Conservation (phyloP, 2,797 vertebrate genomes). For the Fratercula arctica region DNA sequence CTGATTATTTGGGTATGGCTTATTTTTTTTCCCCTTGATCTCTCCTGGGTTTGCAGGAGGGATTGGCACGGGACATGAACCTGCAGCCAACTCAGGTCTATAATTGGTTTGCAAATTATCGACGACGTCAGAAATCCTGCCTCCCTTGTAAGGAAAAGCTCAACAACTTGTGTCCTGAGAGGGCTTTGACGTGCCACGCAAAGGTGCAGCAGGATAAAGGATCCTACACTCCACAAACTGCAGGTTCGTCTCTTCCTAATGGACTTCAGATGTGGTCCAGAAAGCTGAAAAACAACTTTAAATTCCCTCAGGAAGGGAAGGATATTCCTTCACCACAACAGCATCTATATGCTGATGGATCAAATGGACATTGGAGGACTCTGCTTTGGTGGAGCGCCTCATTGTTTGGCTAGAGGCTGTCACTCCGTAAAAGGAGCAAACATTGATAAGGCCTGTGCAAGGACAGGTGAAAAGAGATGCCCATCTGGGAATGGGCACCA, state of each 20-base stretch:
- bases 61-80: conserved; percentile 29
- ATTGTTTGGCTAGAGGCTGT: not conserved
- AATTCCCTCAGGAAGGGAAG: not conserved
- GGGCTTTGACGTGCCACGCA: not conserved
- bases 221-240: not conserved
- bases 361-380: not conserved
- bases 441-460: not conserved
- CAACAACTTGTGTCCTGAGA: not conserved
- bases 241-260: conserved; percentile 16
- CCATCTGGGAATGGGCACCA: not conserved
- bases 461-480: not conserved
- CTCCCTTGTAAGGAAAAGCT: fast-evolving
- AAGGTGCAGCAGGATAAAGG: not conserved
- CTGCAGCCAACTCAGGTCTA: conserved; percentile 62
- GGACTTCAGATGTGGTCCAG: not conserved
- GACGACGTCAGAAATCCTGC: conserved; percentile 23
- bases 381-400: not conserved
- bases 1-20: not conserved
- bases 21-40: not conserved
- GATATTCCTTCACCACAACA: not conserved
- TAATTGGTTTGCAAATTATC: conserved; percentile 77
- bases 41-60: conserved; percentile 57
- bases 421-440: not conserved
- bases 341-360: not conserved
- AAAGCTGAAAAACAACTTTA: not conserved